Base-by-base conservation (phyloP, 2,797 vertebrate species). In the Aldrovandia affinis region DNA sequence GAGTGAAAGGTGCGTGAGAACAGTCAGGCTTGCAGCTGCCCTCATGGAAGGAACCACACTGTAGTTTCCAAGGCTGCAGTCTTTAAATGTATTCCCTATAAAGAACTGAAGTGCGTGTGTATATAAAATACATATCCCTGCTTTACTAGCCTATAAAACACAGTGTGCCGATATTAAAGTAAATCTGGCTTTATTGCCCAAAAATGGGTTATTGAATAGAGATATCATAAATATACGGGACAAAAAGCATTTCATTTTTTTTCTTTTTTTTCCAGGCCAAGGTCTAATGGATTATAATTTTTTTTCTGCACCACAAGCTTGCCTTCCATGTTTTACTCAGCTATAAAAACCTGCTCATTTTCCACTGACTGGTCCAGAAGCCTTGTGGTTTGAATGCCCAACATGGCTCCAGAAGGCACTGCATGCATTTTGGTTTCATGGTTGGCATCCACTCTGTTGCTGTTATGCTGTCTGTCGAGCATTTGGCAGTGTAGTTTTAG, bases 51-150 rank as follows among this genome's bases (percentile, higher is more conserved):
- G 86, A 57, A 61, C 84, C 39, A 47, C 39, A 81, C 89, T 1
- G 22, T 86, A 83, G 81, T 86, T 54, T 79, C 3, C 78, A 22
- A 8, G 47, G 30, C 68, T 81, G 22, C 75, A 28, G 63, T 54
- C 89, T 90, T 86, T 87, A 86, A 89, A 82, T 87, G 79, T 84
- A 50, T 30, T 54, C 86, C 86, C 83, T 87, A 85, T 88, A 84
- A 83, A 81, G 84, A 87, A 81, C 89, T 86, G 75, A 81, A 85
- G 68, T 81, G 47, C 80, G 36, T 81, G 78, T 68, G 87, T 87
- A 54, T 85, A 70, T 86, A 63, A 86, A 87, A 88, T 80, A 65
- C 79, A 80, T 61, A 36, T 15, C 5, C 28, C 82, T 83, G 82
- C 25, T 88, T 89, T 80, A 89, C 61, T 77, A 54, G 33, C 22